Percentiles rank a stretch among this genome's conserved stretches.
Conservation (phyloP, 2,888 invertebrate genomes). For the Phoronis australis region DNA sequence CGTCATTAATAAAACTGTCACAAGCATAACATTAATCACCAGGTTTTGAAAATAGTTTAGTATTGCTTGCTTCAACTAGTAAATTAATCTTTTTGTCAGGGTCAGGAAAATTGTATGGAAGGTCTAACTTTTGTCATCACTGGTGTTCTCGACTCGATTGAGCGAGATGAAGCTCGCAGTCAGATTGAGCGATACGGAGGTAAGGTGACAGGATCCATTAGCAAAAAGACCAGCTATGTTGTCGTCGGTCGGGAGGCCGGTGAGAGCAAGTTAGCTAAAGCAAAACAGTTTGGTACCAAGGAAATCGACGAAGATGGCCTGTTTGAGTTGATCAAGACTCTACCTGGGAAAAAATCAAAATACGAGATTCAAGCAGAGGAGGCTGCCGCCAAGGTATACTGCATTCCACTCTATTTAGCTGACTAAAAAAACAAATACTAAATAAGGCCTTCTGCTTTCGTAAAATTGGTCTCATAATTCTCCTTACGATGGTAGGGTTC, state of each 20-base stretch:
- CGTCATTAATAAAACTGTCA: too few species aligned
- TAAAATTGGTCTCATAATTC: too few species aligned
- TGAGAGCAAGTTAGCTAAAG: conserved; percentile 73
- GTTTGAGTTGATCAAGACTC: conserved; percentile 66
- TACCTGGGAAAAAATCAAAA: conserved; percentile 49
- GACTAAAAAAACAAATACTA: too few species aligned
- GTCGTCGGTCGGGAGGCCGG: conserved; percentile 83
- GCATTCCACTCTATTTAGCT: too few species aligned
- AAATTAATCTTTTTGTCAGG: conserved; percentile 35
- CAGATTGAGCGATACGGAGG: conserved; percentile 78
- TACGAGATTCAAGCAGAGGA: conserved; percentile 39
- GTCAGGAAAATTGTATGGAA: conserved; percentile 51
- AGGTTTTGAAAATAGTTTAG: too few species aligned
- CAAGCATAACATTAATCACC: too few species aligned
- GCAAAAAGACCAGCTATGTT: conserved; percentile 75
- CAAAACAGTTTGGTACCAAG: conserved; percentile 61
- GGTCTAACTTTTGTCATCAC: conserved; percentile 61
- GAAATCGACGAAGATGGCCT: conserved; percentile 77
- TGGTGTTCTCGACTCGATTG: conserved; percentile 82
- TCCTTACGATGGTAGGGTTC: too few species aligned
- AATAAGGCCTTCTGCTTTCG: too few species aligned
- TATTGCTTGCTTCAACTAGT: too few species aligned
- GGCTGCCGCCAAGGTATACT: conserved; percentile 25
- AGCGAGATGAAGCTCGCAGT: conserved; percentile 71
- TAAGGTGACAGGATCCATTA: conserved; percentile 66